Evolutionary conservation across 2,888 invertebrate genomes (phyloP).

Genomic region (Apocheima hispidaria): DNA sequence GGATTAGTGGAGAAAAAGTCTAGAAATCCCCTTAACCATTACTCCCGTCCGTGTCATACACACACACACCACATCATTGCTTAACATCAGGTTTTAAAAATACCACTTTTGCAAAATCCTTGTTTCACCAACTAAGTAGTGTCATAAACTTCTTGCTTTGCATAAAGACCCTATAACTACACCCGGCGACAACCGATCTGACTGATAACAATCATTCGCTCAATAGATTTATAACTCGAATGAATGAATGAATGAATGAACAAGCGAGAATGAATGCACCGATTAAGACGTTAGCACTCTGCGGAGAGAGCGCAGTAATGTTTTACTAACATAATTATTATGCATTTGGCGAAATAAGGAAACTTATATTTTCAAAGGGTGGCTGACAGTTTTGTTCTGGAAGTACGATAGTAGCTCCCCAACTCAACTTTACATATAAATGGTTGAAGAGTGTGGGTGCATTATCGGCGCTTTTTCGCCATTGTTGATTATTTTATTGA

Average conservation of each 20-base stretch:
- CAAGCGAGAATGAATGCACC: constrained; percentile 51
- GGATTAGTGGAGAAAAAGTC: too few relatives aligned
- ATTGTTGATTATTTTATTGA: constrained; percentile 48
- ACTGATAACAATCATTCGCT: constrained; percentile 40
- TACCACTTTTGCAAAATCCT: too few relatives aligned
- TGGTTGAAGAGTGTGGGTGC: constrained; percentile 22
- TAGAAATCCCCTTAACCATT: too few relatives aligned
- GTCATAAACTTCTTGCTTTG: constrained; percentile 23
- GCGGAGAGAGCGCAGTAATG: constrained; percentile 40
- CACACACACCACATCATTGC: too few relatives aligned
- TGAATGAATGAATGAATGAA: constrained; percentile 47
- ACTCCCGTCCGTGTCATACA: too few relatives aligned
- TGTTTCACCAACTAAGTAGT: not conserved
- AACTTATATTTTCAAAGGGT: not conserved
- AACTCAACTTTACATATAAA: not conserved
- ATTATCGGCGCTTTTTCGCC: constrained; percentile 41
- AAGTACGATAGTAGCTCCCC: not conserved
- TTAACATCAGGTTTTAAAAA: too few relatives aligned
- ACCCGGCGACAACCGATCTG: constrained; percentile 39
- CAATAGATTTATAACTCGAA: constrained; percentile 39
- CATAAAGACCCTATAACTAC: constrained; percentile 35
- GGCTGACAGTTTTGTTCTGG: not conserved
- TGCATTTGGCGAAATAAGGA: not conserved
- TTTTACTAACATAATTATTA: not conserved
- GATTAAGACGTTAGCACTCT: constrained; percentile 73